A percentile compares a stretch with the other conserved stretches of the same genome.
phyloP scores from a whole-genome alignment of 2,888 invertebrate species.

The Mythimna vitellina region DNA sequence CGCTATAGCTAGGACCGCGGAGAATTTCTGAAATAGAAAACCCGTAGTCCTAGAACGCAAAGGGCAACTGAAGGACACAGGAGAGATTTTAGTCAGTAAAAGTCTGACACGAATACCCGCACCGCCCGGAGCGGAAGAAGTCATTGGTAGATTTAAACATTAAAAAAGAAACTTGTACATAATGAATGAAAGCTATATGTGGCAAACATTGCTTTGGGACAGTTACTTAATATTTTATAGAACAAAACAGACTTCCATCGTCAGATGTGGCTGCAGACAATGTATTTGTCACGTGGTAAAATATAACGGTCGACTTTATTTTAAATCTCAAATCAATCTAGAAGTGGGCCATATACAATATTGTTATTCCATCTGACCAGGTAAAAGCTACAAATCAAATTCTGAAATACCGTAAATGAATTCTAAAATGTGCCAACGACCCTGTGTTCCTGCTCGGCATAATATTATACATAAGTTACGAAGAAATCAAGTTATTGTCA shows the following conservation, averaged over 20 bases:
- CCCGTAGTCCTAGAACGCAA: too few relatives aligned
- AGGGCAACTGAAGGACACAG: too few relatives aligned
- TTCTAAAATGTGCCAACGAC: conserved; percentile 23
- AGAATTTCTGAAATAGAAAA: too few relatives aligned
- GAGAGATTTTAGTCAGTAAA: too few relatives aligned
- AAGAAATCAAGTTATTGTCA: conserved; percentile 6
- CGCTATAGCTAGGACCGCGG: too few relatives aligned
- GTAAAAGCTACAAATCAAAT: conserved; percentile 42
- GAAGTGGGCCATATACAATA: conserved; percentile 28
- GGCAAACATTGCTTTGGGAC: neutral
- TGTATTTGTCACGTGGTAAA: neutral
- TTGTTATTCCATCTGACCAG: conserved; percentile 32
- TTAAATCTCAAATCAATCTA: conserved; percentile 19
- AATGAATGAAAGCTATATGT: neutral
- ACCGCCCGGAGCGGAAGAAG: too few relatives aligned
- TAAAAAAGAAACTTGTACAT: too few relatives aligned
- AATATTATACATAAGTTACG: conserved; percentile 13
- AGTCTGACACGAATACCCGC: too few relatives aligned
- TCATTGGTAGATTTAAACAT: too few relatives aligned
- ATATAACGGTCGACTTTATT: conserved; percentile 13
- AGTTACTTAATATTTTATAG: neutral
- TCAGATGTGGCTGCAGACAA: neutral
- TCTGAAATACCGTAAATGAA: conserved; percentile 41
- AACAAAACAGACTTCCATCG: neutral
- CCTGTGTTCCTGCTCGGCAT: conserved; percentile 12